phyloP scores from a whole-genome alignment of 2,888 invertebrate genomes.

The Agrochola macilenta region DNA sequence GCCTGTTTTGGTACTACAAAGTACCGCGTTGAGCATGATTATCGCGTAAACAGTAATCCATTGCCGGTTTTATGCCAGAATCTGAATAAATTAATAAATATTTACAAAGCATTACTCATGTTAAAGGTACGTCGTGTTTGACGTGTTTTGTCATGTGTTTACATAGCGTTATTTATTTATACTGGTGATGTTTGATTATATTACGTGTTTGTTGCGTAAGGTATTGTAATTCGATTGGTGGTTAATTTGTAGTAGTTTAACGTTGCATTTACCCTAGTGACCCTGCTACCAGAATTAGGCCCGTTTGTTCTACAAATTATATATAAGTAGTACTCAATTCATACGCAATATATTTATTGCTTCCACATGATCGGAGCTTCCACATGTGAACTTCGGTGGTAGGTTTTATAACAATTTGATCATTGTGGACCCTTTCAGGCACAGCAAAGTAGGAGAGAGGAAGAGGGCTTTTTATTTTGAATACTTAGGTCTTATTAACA shows the following conservation, averaged over 20 bases:
- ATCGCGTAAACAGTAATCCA: conserved; percentile 50
- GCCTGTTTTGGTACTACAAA: conserved; percentile 50
- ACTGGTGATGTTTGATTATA: conserved; percentile 14
- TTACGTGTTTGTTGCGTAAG: conserved; percentile 14
- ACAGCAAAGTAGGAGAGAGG: too few species aligned
- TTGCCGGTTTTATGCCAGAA: conserved; percentile 45
- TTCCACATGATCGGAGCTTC: too few species aligned
- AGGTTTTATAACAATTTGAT: too few species aligned
- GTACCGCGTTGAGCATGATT: conserved; percentile 50
- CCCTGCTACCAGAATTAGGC: neutral
- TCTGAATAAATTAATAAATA: conserved; percentile 44
- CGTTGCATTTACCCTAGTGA: neutral
- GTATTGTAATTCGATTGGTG: neutral
- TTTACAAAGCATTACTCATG: conserved; percentile 11
- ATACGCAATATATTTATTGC: too few species aligned
- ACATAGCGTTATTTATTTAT: conserved; percentile 17
- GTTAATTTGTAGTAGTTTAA: neutral
- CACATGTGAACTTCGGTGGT: too few species aligned
- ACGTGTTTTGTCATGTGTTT: conserved; percentile 27
- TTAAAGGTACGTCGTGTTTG: neutral
- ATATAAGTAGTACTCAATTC: too few species aligned
- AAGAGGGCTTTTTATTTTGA: too few species aligned
- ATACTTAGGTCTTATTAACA: too few species aligned
- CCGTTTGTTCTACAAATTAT: neutral
- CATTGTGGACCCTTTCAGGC: too few species aligned